A percentile compares a stretch with the other conserved stretches of the same genome.
These are phyloP conservation scores for Alcis repandata DNA, from an alignment of 2,888 invertebrate genomes.

Conservation along the genomic window DNA sequence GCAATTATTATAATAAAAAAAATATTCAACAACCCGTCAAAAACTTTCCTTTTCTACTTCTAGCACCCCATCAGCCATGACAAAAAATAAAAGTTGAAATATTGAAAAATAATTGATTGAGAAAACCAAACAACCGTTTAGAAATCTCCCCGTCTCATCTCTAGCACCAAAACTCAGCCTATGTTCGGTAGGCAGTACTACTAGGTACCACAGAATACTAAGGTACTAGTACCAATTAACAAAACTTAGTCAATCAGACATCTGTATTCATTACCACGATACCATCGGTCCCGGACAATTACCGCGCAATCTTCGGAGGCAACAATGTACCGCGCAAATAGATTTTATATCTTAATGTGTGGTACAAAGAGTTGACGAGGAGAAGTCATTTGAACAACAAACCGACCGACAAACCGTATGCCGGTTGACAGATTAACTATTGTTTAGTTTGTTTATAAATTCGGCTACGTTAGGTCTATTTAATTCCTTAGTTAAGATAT, in stretches of 20 bases:
- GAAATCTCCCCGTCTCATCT: neutral
- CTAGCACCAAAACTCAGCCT: constrained; percentile 34
- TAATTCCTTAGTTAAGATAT: no score
- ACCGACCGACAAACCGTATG: neutral
- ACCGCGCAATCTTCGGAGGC: constrained; percentile 67
- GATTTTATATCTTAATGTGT: constrained; percentile 69
- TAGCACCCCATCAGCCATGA: no score
- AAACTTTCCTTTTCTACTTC: no score
- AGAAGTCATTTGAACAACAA: neutral
- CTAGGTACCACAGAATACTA: no score
- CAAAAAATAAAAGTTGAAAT: no score
- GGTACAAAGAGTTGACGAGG: constrained; percentile 46
- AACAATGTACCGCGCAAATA: constrained; percentile 74
- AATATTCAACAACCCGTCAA: no score
- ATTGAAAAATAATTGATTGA: no score
- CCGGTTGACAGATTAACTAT: no score
- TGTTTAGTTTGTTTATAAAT: no score
- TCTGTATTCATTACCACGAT: constrained; percentile 67
- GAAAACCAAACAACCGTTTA: neutral
- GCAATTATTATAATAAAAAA: no score
- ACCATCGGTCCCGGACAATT: constrained; percentile 66
- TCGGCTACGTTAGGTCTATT: no score
- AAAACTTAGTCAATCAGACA: constrained; percentile 65
- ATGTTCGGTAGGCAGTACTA: constrained; percentile 40
- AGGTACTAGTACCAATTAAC: constrained; percentile 56